Evolutionary conservation across 2,888 invertebrate genomes (phyloP), one percentile per base, ranked within the genome.

Genomic region (Microchrysa polita): DNA sequence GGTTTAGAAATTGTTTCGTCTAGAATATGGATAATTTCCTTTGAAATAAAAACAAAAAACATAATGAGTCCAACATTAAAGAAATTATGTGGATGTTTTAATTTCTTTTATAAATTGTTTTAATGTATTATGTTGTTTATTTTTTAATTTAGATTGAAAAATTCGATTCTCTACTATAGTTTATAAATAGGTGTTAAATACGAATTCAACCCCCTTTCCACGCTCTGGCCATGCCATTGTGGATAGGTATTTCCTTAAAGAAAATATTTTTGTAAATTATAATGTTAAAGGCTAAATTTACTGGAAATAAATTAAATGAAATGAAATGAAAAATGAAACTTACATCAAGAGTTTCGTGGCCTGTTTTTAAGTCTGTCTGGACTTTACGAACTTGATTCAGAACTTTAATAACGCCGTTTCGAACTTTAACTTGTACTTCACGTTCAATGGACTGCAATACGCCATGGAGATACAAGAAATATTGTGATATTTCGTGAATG

Each of bases 391-490:
- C 27, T 57, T 74, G 67, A 5, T 14, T 20, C 16, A 74, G 10
- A 16, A 69, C 22, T n/a, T 10, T 18, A 5, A 40, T 59, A 0
- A 48, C 16, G 14, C 65, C 22, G 7, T 80, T 77, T 60, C 79
- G 79, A 20, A 84, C 79, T 40, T 77, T 75, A 9, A 80, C 78
- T 10, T 81, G 74, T 18, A 80, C 76, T 67, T 79, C 76, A 34
- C 79, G 78, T 63, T 84, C 83, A 42, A 81, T 78, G 57, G 79
- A 77, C 76, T 84, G 84, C 40, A 84, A 76, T 14, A 78, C 78
- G 60, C 81, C 81, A 69, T 84, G 84, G 53, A 83, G 65, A 67
- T 80, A 77, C 42, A 80, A 75, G 67, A 83, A 84, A 77, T 77
- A 78, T n/a, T 80, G 77, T 0, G 80, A 80, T 42, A 84, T 78